A percentile compares a stretch with the other conserved stretches of the same genome.
These are phyloP conservation scores for Galerucella calmariensis DNA, from an alignment of 2,888 invertebrate genomes.

Conservation along the genomic window DNA sequence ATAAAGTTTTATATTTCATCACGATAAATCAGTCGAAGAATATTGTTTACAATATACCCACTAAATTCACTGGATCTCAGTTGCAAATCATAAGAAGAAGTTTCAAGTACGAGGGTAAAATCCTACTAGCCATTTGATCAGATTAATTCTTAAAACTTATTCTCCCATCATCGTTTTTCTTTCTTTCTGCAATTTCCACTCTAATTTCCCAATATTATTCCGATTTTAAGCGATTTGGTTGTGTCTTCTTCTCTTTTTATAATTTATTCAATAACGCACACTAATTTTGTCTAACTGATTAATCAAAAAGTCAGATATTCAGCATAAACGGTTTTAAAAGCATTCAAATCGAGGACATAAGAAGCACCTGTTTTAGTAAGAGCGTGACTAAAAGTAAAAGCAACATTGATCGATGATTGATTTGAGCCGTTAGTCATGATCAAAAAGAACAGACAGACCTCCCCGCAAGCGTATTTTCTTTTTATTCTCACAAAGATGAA, in stretches of 20 bases:
- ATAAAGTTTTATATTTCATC: slow-evolving; percentile 55
- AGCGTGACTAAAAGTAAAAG: slow-evolving; percentile 62
- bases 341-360: slow-evolving; percentile 3
- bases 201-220: not conserved
- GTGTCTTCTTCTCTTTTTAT: too few species aligned
- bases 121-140: too few species aligned
- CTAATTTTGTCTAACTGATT: not conserved
- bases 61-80: slow-evolving; percentile 25
- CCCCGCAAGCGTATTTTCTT: slow-evolving; percentile 12
- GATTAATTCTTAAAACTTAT: too few species aligned
- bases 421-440: slow-evolving; percentile 56
- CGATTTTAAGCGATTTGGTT: too few species aligned
- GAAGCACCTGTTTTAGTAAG: slow-evolving; percentile 56
- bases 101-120: not conserved
- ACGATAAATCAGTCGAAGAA: slow-evolving; percentile 50
- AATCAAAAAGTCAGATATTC: not conserved
- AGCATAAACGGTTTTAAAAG: not conserved
- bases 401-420: slow-evolving; percentile 57
- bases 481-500: not conserved
- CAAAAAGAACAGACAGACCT: slow-evolving; percentile 37
- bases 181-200: too few species aligned
- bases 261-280: too few species aligned
- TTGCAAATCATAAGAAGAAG: slow-evolving; percentile 25
- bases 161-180: too few species aligned
- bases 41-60: slow-evolving; percentile 44